Base-by-base conservation (phyloP, 2,888 invertebrate species). In the Hydriomena furcata region DNA sequence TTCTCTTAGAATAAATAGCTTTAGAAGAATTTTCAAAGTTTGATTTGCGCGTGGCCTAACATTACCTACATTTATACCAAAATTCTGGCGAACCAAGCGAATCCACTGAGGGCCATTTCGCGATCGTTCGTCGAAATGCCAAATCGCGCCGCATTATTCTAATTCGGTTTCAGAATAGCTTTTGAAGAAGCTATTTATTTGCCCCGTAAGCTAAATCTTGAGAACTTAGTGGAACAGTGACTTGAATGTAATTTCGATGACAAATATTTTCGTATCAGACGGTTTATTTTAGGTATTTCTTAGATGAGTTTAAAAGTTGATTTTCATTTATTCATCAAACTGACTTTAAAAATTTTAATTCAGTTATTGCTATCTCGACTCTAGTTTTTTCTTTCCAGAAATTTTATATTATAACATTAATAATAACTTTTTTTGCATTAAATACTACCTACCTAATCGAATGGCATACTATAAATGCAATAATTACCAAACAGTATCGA, bases 101-200 rank as follows among this genome's bases (percentile, higher is more conserved):
- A 86, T 86, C 88, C 89, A 82, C 85, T 63, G 86, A 86, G 86
- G 81, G 82, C 82, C 73, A 80, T 85, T 87, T 40, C 47, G 30
- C 77, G 70, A 74, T 84, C 84, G 84, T 85, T 87, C 85, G 89
- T 86, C 82, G 86, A 84, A 87, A 88, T 75, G 82, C 85, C 82
- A 88, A 90, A 90, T 90, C 86, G 84, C 75, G 80, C 79, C 73
- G 80, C 87, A 89, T 90, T 89, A 90, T 90, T 89, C 88, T 89
- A 90, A 89, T 89, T 88, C 82, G 82, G 80, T 80, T 82, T 79
- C 80, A 71, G 79, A 82, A 86, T 88, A 82, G 88, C 87, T 89
- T 85, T 82, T 76, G 82, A 86, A 87, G 82, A 79, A 83, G 84
- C 84, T 85, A 88, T 88, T 88, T 88, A 84, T 88, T 86, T 81